Conservation (phyloP, 2,797 vertebrate genomes). For the Enteromius anoplus region DNA sequence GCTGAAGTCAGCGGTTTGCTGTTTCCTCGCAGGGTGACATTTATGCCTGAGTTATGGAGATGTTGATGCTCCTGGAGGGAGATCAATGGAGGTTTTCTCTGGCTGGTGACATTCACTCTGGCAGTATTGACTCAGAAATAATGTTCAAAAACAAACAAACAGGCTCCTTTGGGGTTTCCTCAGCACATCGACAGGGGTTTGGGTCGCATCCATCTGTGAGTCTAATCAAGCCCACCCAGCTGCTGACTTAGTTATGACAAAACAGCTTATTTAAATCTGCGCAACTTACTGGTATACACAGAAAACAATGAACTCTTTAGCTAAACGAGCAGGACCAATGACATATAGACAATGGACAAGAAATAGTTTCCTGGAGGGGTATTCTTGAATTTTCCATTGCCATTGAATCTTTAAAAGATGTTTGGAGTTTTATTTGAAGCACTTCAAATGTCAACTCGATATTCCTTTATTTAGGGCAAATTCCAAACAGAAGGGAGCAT, state of each 20-base stretch:
- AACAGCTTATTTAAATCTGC: slow-evolving; percentile 11
- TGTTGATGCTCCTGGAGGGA: slow-evolving; percentile 46
- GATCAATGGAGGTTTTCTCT: slow-evolving; percentile 40
- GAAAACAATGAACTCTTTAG: slow-evolving; percentile 42
- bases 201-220: slow-evolving; percentile 22
- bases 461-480: not conserved
- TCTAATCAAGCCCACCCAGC: slow-evolving; percentile 24
- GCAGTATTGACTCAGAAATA: slow-evolving; percentile 33
- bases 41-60: slow-evolving; percentile 56
- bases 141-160: slow-evolving; percentile 43
- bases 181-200: slow-evolving; percentile 13
- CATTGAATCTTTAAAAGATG: not conserved
- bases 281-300: not conserved
- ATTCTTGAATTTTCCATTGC: slow-evolving; percentile 5
- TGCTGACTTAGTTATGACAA: slow-evolving; percentile 35
- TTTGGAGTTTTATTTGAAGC: not conserved
- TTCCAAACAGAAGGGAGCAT: too few relatives aligned
- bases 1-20: slow-evolving; percentile 43
- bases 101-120: slow-evolving; percentile 36
- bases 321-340: slow-evolving; percentile 10
- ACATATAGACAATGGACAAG: slow-evolving; percentile 17
- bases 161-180: slow-evolving; percentile 19
- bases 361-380: slow-evolving; percentile 5
- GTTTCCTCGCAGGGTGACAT: slow-evolving; percentile 57
- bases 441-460: not conserved